Conservation (phyloP, 2,797 vertebrate genomes). For the Enteromius afrohamiltoni region DNA sequence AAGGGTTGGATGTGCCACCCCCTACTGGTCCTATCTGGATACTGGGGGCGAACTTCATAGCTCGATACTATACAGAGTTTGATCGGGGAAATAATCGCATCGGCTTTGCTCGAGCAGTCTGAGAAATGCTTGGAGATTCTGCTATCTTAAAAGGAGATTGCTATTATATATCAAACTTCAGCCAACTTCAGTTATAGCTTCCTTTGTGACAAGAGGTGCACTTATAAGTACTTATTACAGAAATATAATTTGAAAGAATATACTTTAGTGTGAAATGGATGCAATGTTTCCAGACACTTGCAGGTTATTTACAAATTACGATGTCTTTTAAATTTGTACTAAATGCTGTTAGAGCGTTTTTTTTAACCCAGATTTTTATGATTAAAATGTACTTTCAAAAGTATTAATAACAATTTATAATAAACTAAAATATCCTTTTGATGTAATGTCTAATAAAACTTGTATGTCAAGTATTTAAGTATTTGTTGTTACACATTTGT, state of each 20-base stretch:
- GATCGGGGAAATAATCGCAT: slow-evolving; percentile 92
- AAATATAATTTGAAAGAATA: background rate
- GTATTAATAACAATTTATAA: background rate
- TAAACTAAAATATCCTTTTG: background rate
- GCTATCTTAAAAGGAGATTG: background rate
- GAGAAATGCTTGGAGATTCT: slow-evolving; percentile 60
- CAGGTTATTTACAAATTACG: background rate
- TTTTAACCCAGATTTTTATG: background rate
- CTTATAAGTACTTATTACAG: background rate
- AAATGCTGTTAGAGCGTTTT: background rate
- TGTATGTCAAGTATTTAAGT: too few species aligned
- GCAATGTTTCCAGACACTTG: background rate
- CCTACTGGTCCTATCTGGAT: slow-evolving; percentile 93
- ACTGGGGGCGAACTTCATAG: slow-evolving; percentile 93
- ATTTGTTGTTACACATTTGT: too few species aligned
- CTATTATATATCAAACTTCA: background rate
- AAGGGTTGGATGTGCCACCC: slow-evolving; percentile 88
- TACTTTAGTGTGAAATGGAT: background rate
- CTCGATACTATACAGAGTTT: slow-evolving; percentile 94
- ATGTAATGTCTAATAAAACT: too few species aligned
- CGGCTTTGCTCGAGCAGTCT: slow-evolving; percentile 91
- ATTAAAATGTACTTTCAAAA: background rate
- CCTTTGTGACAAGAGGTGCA: background rate
- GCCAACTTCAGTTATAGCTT: background rate
- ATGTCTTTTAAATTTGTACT: background rate